phyloP scores from a whole-genome alignment of 1,140 invertebrate genomes.

The Aradophagus sp. region DNA sequence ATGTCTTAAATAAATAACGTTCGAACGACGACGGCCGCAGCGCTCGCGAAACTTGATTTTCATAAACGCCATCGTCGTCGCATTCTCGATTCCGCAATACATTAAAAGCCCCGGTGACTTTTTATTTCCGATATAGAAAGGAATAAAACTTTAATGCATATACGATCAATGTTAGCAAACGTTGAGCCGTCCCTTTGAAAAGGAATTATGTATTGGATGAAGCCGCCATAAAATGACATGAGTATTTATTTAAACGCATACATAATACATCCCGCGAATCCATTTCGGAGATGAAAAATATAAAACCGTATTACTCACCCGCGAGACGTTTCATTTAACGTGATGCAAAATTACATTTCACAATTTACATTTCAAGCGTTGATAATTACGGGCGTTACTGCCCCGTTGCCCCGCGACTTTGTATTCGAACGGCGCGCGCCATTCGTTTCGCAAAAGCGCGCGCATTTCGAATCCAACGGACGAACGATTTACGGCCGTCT shows the following conservation, averaged over 20 bases:
- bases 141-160: slow-evolving; percentile 30
- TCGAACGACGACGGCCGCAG: neutral
- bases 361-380: slow-evolving; percentile 35
- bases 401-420: slow-evolving; percentile 2
- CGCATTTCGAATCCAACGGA: slow-evolving; percentile 32
- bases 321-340: slow-evolving; percentile 38
- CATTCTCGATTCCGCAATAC: slow-evolving; percentile 9
- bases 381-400: slow-evolving; percentile 36
- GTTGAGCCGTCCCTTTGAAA: slow-evolving; percentile 19
- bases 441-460: slow-evolving; percentile 25
- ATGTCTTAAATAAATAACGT: slow-evolving; percentile 25
- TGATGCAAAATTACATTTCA: slow-evolving; percentile 36
- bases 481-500: slow-evolving; percentile 21
- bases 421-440: neutral
- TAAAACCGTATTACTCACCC: slow-evolving; percentile 32
- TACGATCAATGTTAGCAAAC: slow-evolving; percentile 37
- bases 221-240: slow-evolving; percentile 27
- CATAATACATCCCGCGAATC: slow-evolving; percentile 29
- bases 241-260: slow-evolving; percentile 28
- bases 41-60: slow-evolving; percentile 32
- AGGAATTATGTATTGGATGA: slow-evolving; percentile 30
- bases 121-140: slow-evolving; percentile 28
- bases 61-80: slow-evolving; percentile 22
- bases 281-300: slow-evolving; percentile 36
- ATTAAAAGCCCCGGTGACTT: slow-evolving; percentile 24